A percentile compares a stretch with the other conserved stretches of the same genome.
These are phyloP conservation scores for Allenopithecus nigroviridis DNA, from an alignment of 2,797 vertebrate species.

Conservation along the genomic window DNA sequence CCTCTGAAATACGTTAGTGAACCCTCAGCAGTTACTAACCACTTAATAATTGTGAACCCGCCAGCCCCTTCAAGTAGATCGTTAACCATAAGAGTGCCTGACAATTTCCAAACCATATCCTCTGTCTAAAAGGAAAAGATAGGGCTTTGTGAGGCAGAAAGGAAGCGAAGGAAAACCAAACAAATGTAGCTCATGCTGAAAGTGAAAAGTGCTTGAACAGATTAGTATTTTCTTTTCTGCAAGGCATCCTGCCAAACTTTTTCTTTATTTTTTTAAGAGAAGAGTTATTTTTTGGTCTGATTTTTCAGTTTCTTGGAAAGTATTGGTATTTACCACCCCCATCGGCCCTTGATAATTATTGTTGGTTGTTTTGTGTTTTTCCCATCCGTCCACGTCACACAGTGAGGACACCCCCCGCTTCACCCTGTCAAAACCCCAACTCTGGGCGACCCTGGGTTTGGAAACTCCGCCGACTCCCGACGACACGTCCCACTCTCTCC, in stretches of 20 bases:
- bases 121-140: slow-evolving; percentile 73
- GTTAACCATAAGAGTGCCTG: slow-evolving; percentile 74
- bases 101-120: slow-evolving; percentile 70
- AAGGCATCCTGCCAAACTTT: slow-evolving; percentile 70
- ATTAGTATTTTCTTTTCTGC: slow-evolving; percentile 79
- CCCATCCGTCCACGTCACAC: not conserved
- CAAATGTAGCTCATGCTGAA: slow-evolving; percentile 74
- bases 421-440: slow-evolving; percentile 60
- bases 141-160: slow-evolving; percentile 77
- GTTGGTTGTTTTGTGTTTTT: slow-evolving; percentile 34
- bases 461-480: slow-evolving; percentile 25
- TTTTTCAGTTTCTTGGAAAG: slow-evolving; percentile 65
- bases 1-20: slow-evolving; percentile 63
- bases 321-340: slow-evolving; percentile 27
- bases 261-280: not conserved
- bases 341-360: not conserved
- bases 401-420: not conserved
- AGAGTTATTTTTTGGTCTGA: slow-evolving; percentile 52
- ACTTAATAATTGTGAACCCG: slow-evolving; percentile 67
- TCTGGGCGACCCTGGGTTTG: not conserved
- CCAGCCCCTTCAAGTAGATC: slow-evolving; percentile 70
- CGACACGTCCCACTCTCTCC: slow-evolving; percentile 13
- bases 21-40: slow-evolving; percentile 65
- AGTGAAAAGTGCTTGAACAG: slow-evolving; percentile 78
- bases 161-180: slow-evolving; percentile 77